Percentiles rank a stretch among this genome's conserved stretches.
Evolutionary conservation across 2,113 vertebrate genomes (phyloP).

Genomic region (Oenanthe melanoleuca): DNA sequence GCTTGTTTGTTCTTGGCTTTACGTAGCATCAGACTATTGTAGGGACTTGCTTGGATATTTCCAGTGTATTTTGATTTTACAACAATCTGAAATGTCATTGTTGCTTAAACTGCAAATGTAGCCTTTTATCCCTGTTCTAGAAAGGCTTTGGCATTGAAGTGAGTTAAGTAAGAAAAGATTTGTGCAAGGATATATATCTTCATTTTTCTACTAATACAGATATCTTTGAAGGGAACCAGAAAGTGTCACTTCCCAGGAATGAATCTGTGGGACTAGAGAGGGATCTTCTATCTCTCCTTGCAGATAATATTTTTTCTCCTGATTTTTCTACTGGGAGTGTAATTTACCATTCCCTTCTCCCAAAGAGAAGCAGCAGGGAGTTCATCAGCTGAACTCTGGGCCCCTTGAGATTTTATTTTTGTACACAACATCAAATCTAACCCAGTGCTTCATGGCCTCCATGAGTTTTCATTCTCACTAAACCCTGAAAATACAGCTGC

Average conservation of each 20-base stretch:
- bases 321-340: not conserved
- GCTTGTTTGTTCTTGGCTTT: slow-evolving; percentile 70
- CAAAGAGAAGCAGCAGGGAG: not conserved
- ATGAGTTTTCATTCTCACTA: not conserved
- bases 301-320: not conserved
- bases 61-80: slow-evolving; percentile 69
- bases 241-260: not conserved
- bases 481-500: not conserved
- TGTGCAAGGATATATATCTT: not conserved
- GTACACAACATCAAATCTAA: not conserved
- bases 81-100: not conserved
- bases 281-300: not conserved
- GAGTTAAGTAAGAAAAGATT: not conserved
- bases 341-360: not conserved
- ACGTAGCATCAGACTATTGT: slow-evolving; percentile 44
- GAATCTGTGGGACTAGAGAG: not conserved
- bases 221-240: not conserved
- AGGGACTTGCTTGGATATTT: slow-evolving; percentile 53
- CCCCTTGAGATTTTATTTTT: not conserved
- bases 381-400: not conserved
- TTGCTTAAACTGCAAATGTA: slow-evolving; percentile 20
- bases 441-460: not conserved
- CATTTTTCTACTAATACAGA: not conserved
- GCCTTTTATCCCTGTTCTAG: not conserved
- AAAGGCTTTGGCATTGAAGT: slow-evolving; percentile 1